phyloP scores from a whole-genome alignment of 2,113 vertebrate genomes.

The Uria aalge region DNA sequence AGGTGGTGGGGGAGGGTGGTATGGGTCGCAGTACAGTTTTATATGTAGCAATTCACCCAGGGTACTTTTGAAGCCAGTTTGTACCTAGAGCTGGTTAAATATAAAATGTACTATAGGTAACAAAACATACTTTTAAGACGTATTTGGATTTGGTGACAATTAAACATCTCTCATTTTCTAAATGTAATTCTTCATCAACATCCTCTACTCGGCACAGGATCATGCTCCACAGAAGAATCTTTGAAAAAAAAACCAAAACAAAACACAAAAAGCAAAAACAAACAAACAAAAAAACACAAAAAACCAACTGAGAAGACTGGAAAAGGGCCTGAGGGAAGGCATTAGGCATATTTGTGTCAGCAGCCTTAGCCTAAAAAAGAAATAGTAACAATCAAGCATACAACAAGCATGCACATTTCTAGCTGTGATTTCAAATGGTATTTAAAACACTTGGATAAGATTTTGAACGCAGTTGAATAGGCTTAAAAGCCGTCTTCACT shows the following conservation, averaged over 20 bases:
- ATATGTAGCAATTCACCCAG: background rate
- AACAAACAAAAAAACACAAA: background rate
- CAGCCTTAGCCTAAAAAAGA: background rate
- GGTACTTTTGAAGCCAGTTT: background rate
- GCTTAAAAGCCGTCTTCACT: background rate
- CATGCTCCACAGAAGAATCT: background rate
- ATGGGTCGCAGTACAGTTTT: background rate
- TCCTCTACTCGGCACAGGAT: background rate
- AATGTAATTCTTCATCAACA: background rate
- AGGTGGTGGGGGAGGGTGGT: background rate
- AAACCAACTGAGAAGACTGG: background rate
- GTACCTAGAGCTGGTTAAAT: background rate
- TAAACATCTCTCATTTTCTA: background rate
- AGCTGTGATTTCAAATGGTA: background rate
- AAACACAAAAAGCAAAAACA: no score
- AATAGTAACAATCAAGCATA: background rate
- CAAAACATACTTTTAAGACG: background rate
- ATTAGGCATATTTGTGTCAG: background rate
- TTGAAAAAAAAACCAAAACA: background rate
- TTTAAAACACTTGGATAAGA: background rate
- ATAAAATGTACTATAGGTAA: background rate
- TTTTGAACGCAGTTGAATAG: background rate
- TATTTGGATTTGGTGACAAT: background rate
- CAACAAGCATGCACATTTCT: background rate
- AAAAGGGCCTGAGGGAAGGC: background rate